Percentiles rank a stretch among this genome's conserved stretches.
These are phyloP conservation scores for Brachionus manjavacas DNA, from an alignment of 1,140 invertebrate genomes.

Conservation along the genomic window DNA sequence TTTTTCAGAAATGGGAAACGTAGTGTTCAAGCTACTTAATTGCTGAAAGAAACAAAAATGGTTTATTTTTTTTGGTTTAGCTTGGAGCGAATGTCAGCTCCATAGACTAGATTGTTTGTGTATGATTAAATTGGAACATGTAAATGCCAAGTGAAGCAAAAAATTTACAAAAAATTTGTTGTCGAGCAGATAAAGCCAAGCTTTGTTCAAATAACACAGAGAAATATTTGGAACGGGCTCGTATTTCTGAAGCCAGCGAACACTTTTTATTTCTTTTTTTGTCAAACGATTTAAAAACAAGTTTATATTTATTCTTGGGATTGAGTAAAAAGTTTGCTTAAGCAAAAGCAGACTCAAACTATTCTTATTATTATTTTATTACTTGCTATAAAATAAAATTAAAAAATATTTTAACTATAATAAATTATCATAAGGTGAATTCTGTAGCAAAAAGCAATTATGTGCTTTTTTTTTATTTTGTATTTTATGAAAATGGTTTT, in stretches of 20 bases:
- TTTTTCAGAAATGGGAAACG: background rate
- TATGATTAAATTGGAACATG: background rate
- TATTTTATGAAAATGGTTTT: constrained; percentile 5
- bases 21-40: background rate
- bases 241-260: background rate
- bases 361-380: constrained; percentile 17
- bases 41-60: background rate
- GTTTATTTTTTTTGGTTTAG: background rate
- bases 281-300: background rate
- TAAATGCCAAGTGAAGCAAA: background rate
- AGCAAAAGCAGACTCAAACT: background rate
- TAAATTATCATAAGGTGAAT: constrained; percentile 5
- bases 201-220: background rate
- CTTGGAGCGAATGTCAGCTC: background rate
- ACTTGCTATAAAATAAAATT: constrained; percentile 11
- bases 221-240: no score
- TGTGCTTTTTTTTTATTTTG: background rate
- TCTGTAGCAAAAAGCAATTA: background rate
- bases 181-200: background rate
- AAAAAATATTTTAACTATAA: constrained; percentile 13
- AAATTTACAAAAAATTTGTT: no score
- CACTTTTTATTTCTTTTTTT: background rate
- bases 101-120: background rate
- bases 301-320: background rate
- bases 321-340: background rate